Evolutionary conservation across 2,888 invertebrate species (phyloP).

Genomic region (Tricholauxania praeusta): DNA sequence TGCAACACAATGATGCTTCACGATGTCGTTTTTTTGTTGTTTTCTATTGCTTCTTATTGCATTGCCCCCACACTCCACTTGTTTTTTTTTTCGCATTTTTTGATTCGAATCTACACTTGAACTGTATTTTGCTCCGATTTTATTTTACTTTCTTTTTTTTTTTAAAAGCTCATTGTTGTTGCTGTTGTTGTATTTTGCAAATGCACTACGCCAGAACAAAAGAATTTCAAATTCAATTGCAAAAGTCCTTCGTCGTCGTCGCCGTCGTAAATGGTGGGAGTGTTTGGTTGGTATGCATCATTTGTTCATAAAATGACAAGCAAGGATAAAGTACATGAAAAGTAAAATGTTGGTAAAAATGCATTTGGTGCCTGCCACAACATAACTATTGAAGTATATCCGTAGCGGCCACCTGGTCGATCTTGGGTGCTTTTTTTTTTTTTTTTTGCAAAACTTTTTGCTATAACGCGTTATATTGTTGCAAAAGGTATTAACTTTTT

Average conservation of each 20-base stretch:
- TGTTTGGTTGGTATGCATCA: conserved; percentile 34
- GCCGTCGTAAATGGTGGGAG: conserved; percentile 45
- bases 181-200: conserved; percentile 36
- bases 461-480: too few relatives aligned
- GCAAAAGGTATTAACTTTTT: too few relatives aligned
- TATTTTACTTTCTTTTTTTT: conserved; percentile 33
- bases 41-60: background rate
- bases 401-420: too few relatives aligned
- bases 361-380: too few relatives aligned
- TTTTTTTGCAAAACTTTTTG: too few relatives aligned
- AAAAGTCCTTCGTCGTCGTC: conserved; percentile 39
- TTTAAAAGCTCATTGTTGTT: conserved; percentile 37
- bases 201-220: conserved; percentile 58
- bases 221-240: conserved; percentile 62
- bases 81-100: background rate
- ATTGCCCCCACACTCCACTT: background rate
- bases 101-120: conserved; percentile 16
- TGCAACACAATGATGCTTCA: conserved; percentile 18
- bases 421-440: too few relatives aligned
- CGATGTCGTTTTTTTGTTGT: background rate
- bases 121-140: conserved; percentile 29
- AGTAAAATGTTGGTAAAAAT: conserved; percentile 30
- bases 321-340: conserved; percentile 53
- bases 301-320: too few relatives aligned
- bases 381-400: too few relatives aligned